Evolutionary conservation across 1,140 invertebrate species (phyloP).

Genomic region (Drosophila serrata): DNA sequence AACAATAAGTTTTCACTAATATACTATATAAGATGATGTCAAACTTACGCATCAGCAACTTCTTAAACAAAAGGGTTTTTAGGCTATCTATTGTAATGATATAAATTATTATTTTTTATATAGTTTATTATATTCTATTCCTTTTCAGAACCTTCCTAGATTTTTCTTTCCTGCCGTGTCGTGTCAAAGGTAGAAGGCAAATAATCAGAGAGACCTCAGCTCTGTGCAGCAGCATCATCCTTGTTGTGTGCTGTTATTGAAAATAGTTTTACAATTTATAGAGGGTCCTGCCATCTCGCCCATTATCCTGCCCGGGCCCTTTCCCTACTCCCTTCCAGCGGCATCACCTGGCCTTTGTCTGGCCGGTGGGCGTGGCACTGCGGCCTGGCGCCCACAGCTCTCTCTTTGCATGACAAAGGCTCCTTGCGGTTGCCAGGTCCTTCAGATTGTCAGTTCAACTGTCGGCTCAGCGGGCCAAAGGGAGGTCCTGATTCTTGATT

Average conservation of each 20-base stretch:
- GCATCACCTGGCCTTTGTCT: conserved; percentile 36
- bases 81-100: neutral
- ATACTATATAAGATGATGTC: too few relatives aligned
- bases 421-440: conserved; percentile 62
- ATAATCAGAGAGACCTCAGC: conserved; percentile 48
- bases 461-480: conserved; percentile 60
- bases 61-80: too few relatives aligned
- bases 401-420: conserved; percentile 75
- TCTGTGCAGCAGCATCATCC: conserved; percentile 31
- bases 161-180: conserved; percentile 2
- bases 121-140: neutral
- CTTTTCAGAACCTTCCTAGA: neutral
- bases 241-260: conserved; percentile 75
- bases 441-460: conserved; percentile 81
- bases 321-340: neutral
- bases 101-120: neutral
- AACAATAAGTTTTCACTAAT: too few relatives aligned
- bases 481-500: conserved; percentile 18
- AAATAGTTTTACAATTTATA: conserved; percentile 83
- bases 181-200: conserved; percentile 46
- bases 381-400: conserved; percentile 37
- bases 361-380: conserved; percentile 42
- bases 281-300: conserved; percentile 30
- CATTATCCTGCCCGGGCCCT: conserved; percentile 9
- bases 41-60: too few relatives aligned